Evolutionary conservation across 2,113 vertebrate species (phyloP).

Genomic region (Istiophorus platypterus): DNA sequence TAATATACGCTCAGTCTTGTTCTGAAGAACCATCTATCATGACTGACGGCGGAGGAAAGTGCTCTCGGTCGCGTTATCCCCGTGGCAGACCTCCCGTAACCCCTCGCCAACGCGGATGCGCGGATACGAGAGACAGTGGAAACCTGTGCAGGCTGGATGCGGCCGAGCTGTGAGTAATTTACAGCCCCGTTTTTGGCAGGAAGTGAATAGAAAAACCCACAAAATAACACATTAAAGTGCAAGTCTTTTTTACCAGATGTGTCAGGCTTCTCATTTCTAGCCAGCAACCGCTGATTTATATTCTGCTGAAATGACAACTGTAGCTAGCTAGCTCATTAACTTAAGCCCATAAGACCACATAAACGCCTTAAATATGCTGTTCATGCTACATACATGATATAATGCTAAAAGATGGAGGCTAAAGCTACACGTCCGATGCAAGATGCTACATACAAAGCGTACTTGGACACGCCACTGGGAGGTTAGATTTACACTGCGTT

Average conservation of each 20-base stretch:
- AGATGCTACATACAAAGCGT: no score
- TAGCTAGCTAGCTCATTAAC: not conserved
- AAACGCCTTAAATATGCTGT: not conserved
- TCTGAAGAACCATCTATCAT: conserved; percentile 93
- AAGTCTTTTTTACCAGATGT: conserved; percentile 69
- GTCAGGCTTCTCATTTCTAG: conserved; percentile 14
- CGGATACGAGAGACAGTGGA: conserved; percentile 32
- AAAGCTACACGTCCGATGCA: no score
- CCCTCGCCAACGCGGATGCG: conserved; percentile 37
- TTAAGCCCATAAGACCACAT: not conserved
- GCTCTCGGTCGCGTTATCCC: conserved; percentile 58
- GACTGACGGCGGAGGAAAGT: conserved; percentile 87
- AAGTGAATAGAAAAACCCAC: conserved; percentile 48
- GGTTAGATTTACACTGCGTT: no score
- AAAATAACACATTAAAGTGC: conserved; percentile 84
- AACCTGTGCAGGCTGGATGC: conserved; percentile 26
- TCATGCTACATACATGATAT: not conserved
- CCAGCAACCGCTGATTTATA: not conserved
- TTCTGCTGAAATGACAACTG: not conserved
- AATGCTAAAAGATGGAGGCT: not conserved
- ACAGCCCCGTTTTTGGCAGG: conserved; percentile 55
- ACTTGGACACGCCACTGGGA: no score
- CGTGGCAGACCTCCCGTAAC: conserved; percentile 53
- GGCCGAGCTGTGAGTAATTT: conserved; percentile 52
- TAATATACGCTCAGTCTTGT: conserved; percentile 95